Percentiles rank a stretch among this genome's conserved stretches.
Evolutionary conservation across 2,888 invertebrate species (phyloP).

Genomic region (Venustoraphidia nigricollis): DNA sequence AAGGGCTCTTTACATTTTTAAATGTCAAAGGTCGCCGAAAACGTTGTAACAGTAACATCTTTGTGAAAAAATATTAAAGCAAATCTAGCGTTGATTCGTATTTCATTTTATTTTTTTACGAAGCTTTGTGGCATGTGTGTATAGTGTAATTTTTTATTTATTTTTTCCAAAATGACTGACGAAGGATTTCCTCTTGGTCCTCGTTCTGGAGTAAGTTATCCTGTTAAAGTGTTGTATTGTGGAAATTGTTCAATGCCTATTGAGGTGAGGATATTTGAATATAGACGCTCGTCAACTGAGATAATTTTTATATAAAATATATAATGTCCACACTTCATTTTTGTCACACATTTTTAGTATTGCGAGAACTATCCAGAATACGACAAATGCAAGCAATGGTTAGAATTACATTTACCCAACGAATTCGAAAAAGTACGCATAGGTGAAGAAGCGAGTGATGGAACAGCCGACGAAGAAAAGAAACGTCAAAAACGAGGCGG

Average conservation of each 20-base stretch:
- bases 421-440: conserved; percentile 82
- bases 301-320: conserved; percentile 20
- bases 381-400: conserved; percentile 94
- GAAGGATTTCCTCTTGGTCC: conserved; percentile 19
- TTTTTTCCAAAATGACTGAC: conserved; percentile 18
- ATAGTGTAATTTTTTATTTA: conserved; percentile 19
- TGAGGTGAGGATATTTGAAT: conserved; percentile 43
- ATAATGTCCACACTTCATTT: conserved; percentile 11
- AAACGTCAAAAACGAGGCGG: conserved; percentile 94
- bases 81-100: too few relatives aligned
- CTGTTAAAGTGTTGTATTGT: conserved; percentile 73
- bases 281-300: conserved; percentile 3
- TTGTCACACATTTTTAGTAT: conserved; percentile 42
- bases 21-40: too few relatives aligned
- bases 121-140: too few relatives aligned
- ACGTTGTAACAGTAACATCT: too few relatives aligned
- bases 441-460: conserved; percentile 47
- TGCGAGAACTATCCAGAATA: conserved; percentile 97
- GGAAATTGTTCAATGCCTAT: conserved; percentile 92
- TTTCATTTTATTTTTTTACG: too few relatives aligned
- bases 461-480: conserved; percentile 78
- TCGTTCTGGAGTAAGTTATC: conserved; percentile 54
- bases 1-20: too few relatives aligned
- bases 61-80: too few relatives aligned
- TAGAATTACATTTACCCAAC: conserved; percentile 84